Evolutionary conservation across 2,888 invertebrate species (phyloP), one percentile per base, ranked within the genome.

Genomic region (Platypus cylindrus): DNA sequence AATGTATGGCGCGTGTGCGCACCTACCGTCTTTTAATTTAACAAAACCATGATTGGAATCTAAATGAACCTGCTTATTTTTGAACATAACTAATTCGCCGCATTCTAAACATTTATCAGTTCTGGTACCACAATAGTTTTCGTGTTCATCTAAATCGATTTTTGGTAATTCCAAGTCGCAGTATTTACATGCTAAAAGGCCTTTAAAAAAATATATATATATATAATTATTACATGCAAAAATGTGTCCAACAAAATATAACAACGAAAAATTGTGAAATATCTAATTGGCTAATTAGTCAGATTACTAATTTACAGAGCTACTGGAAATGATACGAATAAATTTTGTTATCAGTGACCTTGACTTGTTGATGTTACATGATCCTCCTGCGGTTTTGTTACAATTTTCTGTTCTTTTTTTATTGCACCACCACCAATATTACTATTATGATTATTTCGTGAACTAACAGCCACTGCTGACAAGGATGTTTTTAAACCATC

Each of bases 21-120:
- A 40, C 37, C 55, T 49, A 74, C 75, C 75, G 44, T 75, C 73
- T 41, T 70, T 66, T 2, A 73, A 62, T 41, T 73, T 66, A 23
- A 74, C 49, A 55, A 74, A 75, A 11, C 73, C 73, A 52, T 81
- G 80, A 55, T 75, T 75, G 37, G 72, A 70, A 48, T 75, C 74
- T 37, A 68, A 51, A 46, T 77, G 76, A 43, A 73, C 56, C 52
- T 71, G 69, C 18, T 70, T 66, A 58, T 79, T 75, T 54, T 75
- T 75, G 51, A 72, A 66, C 76, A 78, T 77, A 40, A 81, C 73
- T 51, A 72, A 71, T 59, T 76, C 75, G 17, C 66, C 67, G 58
- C 81, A 81, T 23, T 71, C 73, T 2, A 65, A 53, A 55, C 81
- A 81, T 46, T 68, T 70, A 52, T 81, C 73, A 0, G 80, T 81